Evolutionary conservation across 1,140 invertebrate species (phyloP).

Genomic region (Danaus melanippus): DNA sequence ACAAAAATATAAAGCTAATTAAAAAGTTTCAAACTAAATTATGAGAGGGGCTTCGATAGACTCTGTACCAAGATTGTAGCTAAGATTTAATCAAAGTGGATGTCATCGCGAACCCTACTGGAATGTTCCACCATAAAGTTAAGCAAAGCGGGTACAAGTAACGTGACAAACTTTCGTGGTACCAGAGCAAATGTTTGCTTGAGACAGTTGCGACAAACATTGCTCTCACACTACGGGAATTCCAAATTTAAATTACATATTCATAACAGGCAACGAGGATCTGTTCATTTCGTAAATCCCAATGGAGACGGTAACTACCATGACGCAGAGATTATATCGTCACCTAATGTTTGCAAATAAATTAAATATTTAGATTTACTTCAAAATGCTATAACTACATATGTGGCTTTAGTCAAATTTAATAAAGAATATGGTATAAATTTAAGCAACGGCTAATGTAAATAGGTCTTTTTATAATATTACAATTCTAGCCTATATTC

Average conservation of each 20-base stretch:
- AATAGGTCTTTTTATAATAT: too few species aligned
- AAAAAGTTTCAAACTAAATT: slow-evolving; percentile 72
- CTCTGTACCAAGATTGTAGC: slow-evolving; percentile 63
- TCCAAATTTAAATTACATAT: slow-evolving; percentile 72
- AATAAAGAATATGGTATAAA: too few species aligned
- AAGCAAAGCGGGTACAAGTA: slow-evolving; percentile 14
- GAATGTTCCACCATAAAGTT: slow-evolving; percentile 32
- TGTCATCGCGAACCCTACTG: slow-evolving; percentile 34
- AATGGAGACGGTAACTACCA: slow-evolving; percentile 42
- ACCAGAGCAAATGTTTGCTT: slow-evolving; percentile 59
- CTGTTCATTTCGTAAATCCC: slow-evolving; percentile 63
- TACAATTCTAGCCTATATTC: too few species aligned
- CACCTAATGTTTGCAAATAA: too few species aligned
- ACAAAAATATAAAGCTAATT: slow-evolving; percentile 73
- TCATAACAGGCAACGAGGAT: slow-evolving; percentile 66
- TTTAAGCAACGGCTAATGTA: too few species aligned
- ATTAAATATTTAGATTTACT: too few species aligned
- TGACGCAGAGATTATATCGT: slow-evolving; percentile 14
- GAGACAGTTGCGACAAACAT: slow-evolving; percentile 65
- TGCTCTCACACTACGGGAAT: slow-evolving; percentile 68
- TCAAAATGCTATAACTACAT: too few species aligned
- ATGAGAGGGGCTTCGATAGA: slow-evolving; percentile 66
- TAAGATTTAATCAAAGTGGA: slow-evolving; percentile 60
- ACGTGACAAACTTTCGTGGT: slow-evolving; percentile 54
- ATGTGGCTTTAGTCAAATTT: too few species aligned